Evolutionary conservation across 1,140 invertebrate species (phyloP).

Genomic region (Zaprionus taronus): DNA sequence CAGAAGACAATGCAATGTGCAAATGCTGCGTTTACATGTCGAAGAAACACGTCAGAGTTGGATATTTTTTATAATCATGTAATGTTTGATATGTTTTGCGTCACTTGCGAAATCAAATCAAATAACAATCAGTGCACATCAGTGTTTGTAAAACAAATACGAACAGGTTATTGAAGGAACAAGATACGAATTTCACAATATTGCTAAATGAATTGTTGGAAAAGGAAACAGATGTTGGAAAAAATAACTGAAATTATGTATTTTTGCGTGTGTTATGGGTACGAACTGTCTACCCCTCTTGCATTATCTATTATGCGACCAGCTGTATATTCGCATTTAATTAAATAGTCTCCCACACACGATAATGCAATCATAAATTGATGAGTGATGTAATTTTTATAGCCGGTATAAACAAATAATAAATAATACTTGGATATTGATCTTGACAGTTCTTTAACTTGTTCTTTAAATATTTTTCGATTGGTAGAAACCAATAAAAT

Average conservation of each 20-base stretch:
- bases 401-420: not conserved
- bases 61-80: not conserved
- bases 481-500: not conserved
- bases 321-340: constrained; percentile 20
- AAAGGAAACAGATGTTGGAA: constrained; percentile 2
- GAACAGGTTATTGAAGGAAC: not conserved
- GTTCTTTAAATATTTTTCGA: not conserved
- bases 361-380: constrained; percentile 25
- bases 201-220: not conserved
- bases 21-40: not conserved
- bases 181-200: constrained; percentile 6
- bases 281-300: not conserved
- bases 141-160: not conserved
- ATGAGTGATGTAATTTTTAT: constrained; percentile 33
- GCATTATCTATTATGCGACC: constrained; percentile 10
- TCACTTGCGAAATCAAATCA: not conserved
- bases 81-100: not conserved
- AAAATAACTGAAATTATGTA: not conserved
- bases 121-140: not conserved
- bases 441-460: not conserved
- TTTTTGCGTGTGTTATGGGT: not conserved
- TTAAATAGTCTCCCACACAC: constrained; percentile 26
- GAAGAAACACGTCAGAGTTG: not conserved
- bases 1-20: not conserved
- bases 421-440: not conserved